Evolutionary conservation across 2,797 vertebrate genomes (phyloP).

Genomic region (Paramormyrops hopkinsi): DNA sequence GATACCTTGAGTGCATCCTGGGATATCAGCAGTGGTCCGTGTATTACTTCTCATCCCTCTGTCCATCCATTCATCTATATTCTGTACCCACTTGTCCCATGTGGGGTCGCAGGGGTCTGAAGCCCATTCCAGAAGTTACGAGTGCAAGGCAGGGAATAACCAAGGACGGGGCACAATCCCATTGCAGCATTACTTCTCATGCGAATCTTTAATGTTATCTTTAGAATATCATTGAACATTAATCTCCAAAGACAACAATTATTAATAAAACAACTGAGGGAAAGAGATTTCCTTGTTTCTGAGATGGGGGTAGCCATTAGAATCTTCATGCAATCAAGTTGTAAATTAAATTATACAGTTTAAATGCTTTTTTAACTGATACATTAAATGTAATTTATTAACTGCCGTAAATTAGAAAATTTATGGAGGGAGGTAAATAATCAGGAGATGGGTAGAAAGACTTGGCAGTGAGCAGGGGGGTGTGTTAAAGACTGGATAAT

Average conservation of each 20-base stretch:
- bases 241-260: background rate
- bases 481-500: background rate
- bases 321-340: background rate
- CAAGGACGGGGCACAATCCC: background rate
- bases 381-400: constrained; percentile 7
- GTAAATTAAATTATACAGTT: constrained; percentile 9
- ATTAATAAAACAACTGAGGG: background rate
- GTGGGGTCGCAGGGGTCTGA: background rate
- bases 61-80: background rate
- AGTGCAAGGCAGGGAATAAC: background rate
- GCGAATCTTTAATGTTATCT: background rate
- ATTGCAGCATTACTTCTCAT: background rate
- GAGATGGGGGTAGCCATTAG: background rate
- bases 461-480: background rate
- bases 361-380: constrained; percentile 6
- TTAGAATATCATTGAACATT: background rate
- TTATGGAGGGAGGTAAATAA: background rate
- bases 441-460: background rate
- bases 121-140: background rate
- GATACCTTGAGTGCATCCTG: background rate
- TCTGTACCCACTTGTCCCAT: background rate
- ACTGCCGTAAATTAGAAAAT: background rate
- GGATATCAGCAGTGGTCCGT: background rate
- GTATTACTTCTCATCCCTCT: background rate
- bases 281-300: background rate